Base-by-base conservation (phyloP, 2,888 invertebrate species). In the Pollenia griseotomentosa region DNA sequence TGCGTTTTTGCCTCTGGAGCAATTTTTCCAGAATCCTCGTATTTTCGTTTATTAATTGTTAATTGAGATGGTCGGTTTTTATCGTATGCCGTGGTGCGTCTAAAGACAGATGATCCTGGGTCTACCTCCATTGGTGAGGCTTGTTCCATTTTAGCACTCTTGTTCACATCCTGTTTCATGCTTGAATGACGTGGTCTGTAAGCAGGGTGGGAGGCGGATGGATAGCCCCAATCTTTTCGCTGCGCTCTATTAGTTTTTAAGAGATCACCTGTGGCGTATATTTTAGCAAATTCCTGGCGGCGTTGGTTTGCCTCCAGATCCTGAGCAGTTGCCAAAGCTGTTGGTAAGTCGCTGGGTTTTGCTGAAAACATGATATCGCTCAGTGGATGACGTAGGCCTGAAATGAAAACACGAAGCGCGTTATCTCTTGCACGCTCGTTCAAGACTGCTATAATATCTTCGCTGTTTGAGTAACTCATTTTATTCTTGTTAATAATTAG, bases 401-500 rank as follows among this genome's bases (percentile, higher is more conserved):
- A 44, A 53, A 77, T 65, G 65, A 75, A 75, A 42, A 75, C 84
- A 11, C 85, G 66, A 16, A 86, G 42, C 2, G 86, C 86, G 55
- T 88, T 81, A 42, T 74, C 65, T 33, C 85, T 40, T 65, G 74
- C 75, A 14, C 77, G 55, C 11, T 85, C 68, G 44, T 85, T 77
- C n/a, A 66, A 14, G 23, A 66, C 77, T 65, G 44, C 19, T 40
- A 81, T 65, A 10, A 88, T 44, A 10, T 77, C 87, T 10, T 73
- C 10, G 23, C 83, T 88, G 42, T 66, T 81, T 16, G 79, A 65
- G 42, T 87, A 66, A 23, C 83, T 74, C 85, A 88, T 86, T 16
- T 78, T 65, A 51, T 79, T 81, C 51, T 89, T 88, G 55, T 88
- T 87, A 19, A 85, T 85, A 46, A 87, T 85, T 11, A 83, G 66